Conservation (phyloP, 2,888 invertebrate genomes). For the Argyresthia albistria region DNA sequence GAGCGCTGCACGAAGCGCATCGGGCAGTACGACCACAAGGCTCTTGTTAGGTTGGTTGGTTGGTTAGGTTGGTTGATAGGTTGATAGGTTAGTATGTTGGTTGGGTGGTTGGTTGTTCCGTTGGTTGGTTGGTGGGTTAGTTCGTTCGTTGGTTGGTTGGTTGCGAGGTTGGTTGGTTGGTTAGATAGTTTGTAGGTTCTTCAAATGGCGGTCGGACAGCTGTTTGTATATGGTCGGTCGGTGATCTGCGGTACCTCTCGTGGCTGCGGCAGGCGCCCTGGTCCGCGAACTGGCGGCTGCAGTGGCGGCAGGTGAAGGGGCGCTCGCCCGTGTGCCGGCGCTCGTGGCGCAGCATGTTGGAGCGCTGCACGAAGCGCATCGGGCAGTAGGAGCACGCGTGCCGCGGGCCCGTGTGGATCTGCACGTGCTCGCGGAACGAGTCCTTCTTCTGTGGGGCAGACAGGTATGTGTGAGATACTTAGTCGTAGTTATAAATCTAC, state of each 20-base stretch:
- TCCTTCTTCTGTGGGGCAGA: conserved; percentile 53
- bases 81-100: too few relatives aligned
- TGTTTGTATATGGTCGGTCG: too few relatives aligned
- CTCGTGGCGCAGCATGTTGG: conserved; percentile 71
- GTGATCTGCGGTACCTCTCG: conserved; percentile 48
- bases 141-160: too few relatives aligned
- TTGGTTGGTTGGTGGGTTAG: too few relatives aligned
- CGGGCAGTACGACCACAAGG: conserved; percentile 72
- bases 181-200: too few relatives aligned
- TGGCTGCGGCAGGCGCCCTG: conserved; percentile 72
- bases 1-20: conserved; percentile 74
- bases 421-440: conserved; percentile 70
- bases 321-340: conserved; percentile 71
- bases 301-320: conserved; percentile 68
- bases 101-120: too few relatives aligned
- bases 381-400: conserved; percentile 74
- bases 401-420: conserved; percentile 71
- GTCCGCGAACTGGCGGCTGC: conserved; percentile 67
- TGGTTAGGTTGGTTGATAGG: too few relatives aligned
- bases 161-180: too few relatives aligned
- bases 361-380: conserved; percentile 72
- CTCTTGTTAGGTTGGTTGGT: too few relatives aligned
- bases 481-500: too few relatives aligned
- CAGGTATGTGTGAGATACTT: too few relatives aligned
- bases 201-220: too few relatives aligned